Conservation (phyloP, 2,797 vertebrate genomes). For the Tragopan temminckii region DNA sequence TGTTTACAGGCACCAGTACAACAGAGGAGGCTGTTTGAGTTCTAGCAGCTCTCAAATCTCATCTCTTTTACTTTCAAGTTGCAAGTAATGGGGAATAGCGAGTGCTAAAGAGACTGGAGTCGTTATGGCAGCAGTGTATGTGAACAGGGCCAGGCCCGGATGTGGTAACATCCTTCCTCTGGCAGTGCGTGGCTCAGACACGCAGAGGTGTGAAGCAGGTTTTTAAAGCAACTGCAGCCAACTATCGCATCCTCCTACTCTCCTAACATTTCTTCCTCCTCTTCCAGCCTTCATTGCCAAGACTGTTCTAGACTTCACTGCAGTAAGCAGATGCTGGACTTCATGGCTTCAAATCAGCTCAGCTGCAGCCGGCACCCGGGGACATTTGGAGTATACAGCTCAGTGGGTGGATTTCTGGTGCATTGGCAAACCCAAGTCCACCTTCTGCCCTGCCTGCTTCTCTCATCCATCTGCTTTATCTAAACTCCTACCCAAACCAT, state of each 20-base stretch:
- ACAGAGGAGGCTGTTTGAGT: not conserved
- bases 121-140: not conserved
- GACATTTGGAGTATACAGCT: not conserved
- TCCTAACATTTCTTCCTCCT: not conserved
- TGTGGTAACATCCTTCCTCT: not conserved
- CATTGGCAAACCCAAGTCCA: not conserved
- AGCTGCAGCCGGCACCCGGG: not conserved
- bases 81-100: not conserved
- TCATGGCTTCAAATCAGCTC: not conserved
- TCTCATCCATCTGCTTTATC: not conserved
- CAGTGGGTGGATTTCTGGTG: not conserved
- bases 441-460: not conserved
- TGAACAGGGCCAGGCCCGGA: not conserved
- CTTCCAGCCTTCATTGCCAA: not conserved
- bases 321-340: not conserved
- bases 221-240: conserved; percentile 20
- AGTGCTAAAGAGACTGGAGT: accelerated
- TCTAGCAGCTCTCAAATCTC: not conserved
- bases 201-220: not conserved
- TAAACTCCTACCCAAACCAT: not conserved
- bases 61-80: not conserved
- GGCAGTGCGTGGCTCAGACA: not conserved
- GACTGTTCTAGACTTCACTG: not conserved
- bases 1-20: not conserved
- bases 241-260: not conserved